phyloP scores from a whole-genome alignment of 2,797 vertebrate genomes.

The Atherinosoma microstoma region DNA sequence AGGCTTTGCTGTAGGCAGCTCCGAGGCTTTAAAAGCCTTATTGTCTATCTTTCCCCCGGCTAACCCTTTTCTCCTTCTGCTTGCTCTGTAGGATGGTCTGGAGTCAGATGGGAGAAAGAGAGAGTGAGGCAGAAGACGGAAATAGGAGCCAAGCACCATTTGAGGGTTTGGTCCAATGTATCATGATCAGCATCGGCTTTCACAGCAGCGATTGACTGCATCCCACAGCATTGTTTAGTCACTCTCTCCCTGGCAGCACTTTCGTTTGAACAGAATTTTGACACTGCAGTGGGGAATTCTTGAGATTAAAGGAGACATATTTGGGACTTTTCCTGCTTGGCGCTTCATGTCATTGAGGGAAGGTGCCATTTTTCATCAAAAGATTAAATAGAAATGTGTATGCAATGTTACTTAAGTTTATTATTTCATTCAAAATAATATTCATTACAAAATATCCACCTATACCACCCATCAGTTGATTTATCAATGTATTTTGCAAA shows the following conservation, averaged over 20 bases:
- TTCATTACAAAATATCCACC: background rate
- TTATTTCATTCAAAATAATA: slow-evolving; percentile 33
- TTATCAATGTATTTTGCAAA: slow-evolving; percentile 4
- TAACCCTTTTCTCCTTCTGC: slow-evolving; percentile 73
- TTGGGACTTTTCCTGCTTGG: slow-evolving; percentile 80
- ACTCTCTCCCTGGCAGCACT: slow-evolving; percentile 80
- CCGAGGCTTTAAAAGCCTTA: slow-evolving; percentile 85
- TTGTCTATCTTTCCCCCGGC: slow-evolving; percentile 81
- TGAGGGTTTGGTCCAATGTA: slow-evolving; percentile 76
- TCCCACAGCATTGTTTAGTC: slow-evolving; percentile 79
- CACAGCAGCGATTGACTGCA: slow-evolving; percentile 73
- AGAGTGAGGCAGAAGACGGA: slow-evolving; percentile 60
- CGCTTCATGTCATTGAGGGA: slow-evolving; percentile 63
- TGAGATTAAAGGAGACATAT: slow-evolving; percentile 83
- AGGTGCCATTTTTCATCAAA: slow-evolving; percentile 68
- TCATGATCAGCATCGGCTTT: slow-evolving; percentile 83
- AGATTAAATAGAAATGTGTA: slow-evolving; percentile 36
- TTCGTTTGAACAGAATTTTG: slow-evolving; percentile 82
- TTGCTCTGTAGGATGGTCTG: slow-evolving; percentile 71
- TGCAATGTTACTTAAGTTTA: slow-evolving; percentile 28
- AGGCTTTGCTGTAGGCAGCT: slow-evolving; percentile 87
- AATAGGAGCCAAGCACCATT: slow-evolving; percentile 71
- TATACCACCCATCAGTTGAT: slow-evolving; percentile 1
- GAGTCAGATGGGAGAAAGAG: slow-evolving; percentile 69
- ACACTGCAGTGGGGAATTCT: slow-evolving; percentile 82